A percentile compares a stretch with the other conserved stretches of the same genome.
Evolutionary conservation across 2,113 vertebrate species (phyloP).

Genomic region (Neotoma lepida): DNA sequence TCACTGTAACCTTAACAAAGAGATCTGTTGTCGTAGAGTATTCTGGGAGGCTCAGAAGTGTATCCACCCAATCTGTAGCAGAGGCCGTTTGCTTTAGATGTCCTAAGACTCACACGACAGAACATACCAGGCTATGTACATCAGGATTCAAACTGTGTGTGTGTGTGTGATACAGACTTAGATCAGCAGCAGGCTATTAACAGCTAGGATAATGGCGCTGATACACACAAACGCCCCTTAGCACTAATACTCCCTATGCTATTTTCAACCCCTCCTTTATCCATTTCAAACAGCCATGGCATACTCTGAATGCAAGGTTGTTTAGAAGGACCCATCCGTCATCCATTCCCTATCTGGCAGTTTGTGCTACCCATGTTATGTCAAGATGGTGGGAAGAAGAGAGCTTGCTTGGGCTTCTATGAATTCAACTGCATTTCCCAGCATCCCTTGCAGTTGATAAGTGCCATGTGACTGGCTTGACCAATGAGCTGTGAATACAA

Average conservation of each 20-base stretch:
- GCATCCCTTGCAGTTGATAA: background rate
- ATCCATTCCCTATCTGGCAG: background rate
- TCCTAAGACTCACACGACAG: background rate
- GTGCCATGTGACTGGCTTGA: background rate
- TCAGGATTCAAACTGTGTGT: background rate
- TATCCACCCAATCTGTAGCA: constrained; percentile 71
- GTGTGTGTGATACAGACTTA: background rate
- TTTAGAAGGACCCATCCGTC: background rate
- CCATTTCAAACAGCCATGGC: background rate
- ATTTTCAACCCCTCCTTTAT: constrained; percentile 8
- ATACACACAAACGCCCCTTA: background rate
- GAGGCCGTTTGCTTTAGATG: constrained; percentile 61
- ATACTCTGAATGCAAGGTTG: background rate
- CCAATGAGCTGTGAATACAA: background rate
- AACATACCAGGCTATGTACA: constrained; percentile 10
- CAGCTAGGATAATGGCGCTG: background rate
- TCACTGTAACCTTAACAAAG: constrained; percentile 72
- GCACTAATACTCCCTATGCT: background rate
- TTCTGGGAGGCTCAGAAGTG: constrained; percentile 34
- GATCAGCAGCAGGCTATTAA: background rate
- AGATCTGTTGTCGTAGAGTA: constrained; percentile 15
- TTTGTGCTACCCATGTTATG: background rate
- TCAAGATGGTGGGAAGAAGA: background rate
- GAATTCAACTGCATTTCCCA: background rate
- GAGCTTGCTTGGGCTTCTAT: background rate